phyloP scores from a whole-genome alignment of 1,140 invertebrate species.

The Phymorhynchus buccinoides region DNA sequence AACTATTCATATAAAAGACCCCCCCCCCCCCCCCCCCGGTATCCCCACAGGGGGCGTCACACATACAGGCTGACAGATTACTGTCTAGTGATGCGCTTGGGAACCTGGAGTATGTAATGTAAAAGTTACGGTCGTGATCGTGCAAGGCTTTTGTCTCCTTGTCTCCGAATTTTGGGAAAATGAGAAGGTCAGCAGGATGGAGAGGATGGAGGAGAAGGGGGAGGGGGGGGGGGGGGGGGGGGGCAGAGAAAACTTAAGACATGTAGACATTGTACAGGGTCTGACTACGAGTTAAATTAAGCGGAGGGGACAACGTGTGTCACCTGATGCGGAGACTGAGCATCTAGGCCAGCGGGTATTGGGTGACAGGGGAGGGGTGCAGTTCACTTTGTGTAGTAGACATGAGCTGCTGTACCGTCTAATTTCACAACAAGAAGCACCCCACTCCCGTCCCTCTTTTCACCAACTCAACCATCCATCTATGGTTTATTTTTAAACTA shows the following conservation, averaged over 20 bases:
- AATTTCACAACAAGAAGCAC: background rate
- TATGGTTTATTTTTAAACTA: no score
- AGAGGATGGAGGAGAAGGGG: background rate
- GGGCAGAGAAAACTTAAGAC: background rate
- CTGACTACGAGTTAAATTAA: background rate
- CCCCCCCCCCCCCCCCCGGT: no score
- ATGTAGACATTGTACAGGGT: background rate
- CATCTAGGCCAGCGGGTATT: background rate
- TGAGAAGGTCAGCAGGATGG: no score
- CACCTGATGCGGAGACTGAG: background rate
- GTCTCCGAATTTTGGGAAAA: background rate
- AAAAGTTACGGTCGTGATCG: background rate
- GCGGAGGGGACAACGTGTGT: background rate
- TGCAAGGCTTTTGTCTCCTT: background rate
- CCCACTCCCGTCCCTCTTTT: background rate
- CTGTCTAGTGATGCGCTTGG: background rate
- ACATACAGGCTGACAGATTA: slow-evolving; percentile 1
- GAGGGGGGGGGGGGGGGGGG: background rate
- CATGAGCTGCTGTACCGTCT: background rate
- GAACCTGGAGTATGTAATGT: background rate
- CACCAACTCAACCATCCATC: background rate
- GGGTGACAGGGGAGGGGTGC: background rate
- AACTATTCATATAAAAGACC: no score
- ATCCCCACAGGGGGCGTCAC: no score
- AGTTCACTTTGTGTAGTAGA: background rate